phyloP scores from a whole-genome alignment of 1,140 invertebrate species.

The Ectropis grisescens region DNA sequence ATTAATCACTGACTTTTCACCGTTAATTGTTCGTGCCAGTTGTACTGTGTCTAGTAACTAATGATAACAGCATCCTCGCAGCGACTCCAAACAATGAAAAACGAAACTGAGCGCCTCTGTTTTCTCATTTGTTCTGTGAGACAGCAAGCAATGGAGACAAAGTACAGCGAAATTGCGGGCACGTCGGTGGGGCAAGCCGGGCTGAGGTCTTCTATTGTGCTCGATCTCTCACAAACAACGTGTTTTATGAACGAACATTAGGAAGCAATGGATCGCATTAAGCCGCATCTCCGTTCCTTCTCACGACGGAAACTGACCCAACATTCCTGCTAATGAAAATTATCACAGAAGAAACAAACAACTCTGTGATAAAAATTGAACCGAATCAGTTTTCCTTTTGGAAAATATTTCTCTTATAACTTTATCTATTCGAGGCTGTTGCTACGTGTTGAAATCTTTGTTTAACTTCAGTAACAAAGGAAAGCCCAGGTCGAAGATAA shows the following conservation, averaged over 20 bases:
- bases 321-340: no score
- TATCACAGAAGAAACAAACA: no score
- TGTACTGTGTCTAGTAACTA: slow-evolving; percentile 15
- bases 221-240: slow-evolving; percentile 40
- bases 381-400: no score
- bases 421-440: no score
- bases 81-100: slow-evolving; percentile 27
- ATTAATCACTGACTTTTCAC: slow-evolving; percentile 3
- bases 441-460: no score
- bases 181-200: slow-evolving; percentile 20
- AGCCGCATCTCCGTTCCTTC: no score
- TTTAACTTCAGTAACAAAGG: slow-evolving; percentile 1
- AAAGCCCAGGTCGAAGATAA: slow-evolving; percentile 5
- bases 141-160: slow-evolving; percentile 41
- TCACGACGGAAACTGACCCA: no score
- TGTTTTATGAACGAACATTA: slow-evolving; percentile 56
- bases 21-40: slow-evolving; percentile 1
- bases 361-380: no score
- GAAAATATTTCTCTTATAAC: no score
- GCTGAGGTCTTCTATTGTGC: slow-evolving; percentile 29
- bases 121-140: slow-evolving; percentile 31
- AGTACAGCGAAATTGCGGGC: slow-evolving; percentile 37
- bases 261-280: slow-evolving; percentile 41
- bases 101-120: slow-evolving; percentile 16
- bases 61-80: slow-evolving; percentile 14